These are phyloP conservation scores for Eilema caniola DNA, from an alignment of 2,888 invertebrate species.

Conservation along the genomic window DNA sequence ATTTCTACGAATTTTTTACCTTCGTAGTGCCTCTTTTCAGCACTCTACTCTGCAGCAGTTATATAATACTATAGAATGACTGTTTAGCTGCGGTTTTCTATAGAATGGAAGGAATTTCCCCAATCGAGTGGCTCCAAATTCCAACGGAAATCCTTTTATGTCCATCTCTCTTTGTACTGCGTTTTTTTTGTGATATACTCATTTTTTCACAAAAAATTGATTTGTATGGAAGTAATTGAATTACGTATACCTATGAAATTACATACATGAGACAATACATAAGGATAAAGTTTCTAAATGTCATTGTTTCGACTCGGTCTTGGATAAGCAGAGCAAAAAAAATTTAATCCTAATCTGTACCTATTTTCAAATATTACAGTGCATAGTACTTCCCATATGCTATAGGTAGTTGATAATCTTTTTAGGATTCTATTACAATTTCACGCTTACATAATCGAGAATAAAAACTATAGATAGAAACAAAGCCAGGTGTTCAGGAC, in stretches of 20 bases:
- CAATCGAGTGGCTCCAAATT: neutral
- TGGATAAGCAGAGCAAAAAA: neutral
- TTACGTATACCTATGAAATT: too few relatives aligned
- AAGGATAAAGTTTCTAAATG: neutral
- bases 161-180: neutral
- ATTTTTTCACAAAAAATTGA: neutral
- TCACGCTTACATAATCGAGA: neutral
- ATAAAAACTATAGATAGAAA: neutral
- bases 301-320: neutral
- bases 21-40: too few relatives aligned
- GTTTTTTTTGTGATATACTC: neutral
- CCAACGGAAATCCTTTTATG: neutral
- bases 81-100: slow-evolving; percentile 1
- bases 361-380: neutral
- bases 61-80: neutral
- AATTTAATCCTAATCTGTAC: neutral
- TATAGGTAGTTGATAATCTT: neutral
- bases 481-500: neutral
- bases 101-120: neutral
- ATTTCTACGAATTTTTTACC: neutral
- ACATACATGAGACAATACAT: neutral
- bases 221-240: neutral
- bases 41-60: neutral
- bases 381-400: neutral
- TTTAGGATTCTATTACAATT: neutral